A percentile compares a stretch with the other conserved stretches of the same genome.
Evolutionary conservation across 2,888 invertebrate genomes (phyloP).

Genomic region (Seira sanloemensis): DNA sequence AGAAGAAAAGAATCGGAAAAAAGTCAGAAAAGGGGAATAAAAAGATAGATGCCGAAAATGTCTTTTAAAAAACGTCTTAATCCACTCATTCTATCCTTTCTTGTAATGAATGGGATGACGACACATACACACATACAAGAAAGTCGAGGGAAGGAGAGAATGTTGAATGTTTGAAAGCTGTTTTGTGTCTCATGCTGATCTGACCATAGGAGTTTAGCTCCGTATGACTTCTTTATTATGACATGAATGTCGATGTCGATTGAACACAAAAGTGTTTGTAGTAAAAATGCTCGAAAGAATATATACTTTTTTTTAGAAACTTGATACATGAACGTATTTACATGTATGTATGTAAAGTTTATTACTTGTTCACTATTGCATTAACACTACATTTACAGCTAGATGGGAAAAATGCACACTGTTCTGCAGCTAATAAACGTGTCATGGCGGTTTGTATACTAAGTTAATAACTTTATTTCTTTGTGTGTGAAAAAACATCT

Average conservation of each 20-base stretch:
- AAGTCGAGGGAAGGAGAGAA: not conserved
- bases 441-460: not conserved
- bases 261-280: not conserved
- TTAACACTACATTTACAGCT: too few species aligned
- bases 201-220: not conserved
- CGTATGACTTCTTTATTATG: constrained; percentile 42
- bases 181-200: not conserved
- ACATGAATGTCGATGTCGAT: not conserved
- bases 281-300: too few species aligned
- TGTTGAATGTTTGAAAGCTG: constrained; percentile 14
- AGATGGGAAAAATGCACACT: too few species aligned
- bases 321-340: too few species aligned
- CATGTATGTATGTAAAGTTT: too few species aligned
- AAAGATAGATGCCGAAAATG: constrained; percentile 54
- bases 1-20: constrained; percentile 26
- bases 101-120: not conserved
- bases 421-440: too few species aligned
- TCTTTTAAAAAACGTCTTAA: constrained; percentile 58
- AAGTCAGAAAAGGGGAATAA: not conserved
- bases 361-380: too few species aligned
- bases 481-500: constrained; percentile 41
- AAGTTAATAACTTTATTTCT: not conserved
- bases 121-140: too few species aligned
- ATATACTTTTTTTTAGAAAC: too few species aligned
- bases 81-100: constrained; percentile 46